A percentile compares a stretch with the other conserved stretches of the same genome.
These are phyloP conservation scores for Solea solea DNA, from an alignment of 2,113 vertebrate species.

Conservation along the genomic window DNA sequence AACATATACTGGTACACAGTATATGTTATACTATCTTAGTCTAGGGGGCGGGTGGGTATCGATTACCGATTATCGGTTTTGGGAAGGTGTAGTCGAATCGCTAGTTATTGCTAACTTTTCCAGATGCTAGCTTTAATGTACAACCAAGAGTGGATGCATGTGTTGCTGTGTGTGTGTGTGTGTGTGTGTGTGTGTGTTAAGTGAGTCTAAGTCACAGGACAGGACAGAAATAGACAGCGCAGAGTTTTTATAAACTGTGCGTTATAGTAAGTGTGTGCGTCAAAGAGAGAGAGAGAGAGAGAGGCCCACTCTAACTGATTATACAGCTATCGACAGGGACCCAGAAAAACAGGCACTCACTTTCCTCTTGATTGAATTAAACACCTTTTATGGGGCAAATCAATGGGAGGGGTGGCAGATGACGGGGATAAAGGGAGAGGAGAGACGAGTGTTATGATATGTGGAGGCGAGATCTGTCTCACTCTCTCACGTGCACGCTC, in stretches of 20 bases:
- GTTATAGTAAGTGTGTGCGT: slow-evolving; percentile 23
- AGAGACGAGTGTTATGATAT: slow-evolving; percentile 85
- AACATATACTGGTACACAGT: no score
- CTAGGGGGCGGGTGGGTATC: no score
- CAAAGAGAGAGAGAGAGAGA: slow-evolving; percentile 15
- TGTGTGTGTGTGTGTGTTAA: neutral
- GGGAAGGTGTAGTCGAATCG: no score
- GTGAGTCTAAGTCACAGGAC: neutral
- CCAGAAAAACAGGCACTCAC: slow-evolving; percentile 95
- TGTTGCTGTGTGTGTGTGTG: slow-evolving; percentile 1
- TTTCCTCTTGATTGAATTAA: slow-evolving; percentile 98
- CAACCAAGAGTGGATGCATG: no score
- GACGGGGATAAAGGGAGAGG: slow-evolving; percentile 77
- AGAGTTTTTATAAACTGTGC: slow-evolving; percentile 48
- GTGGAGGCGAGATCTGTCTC: slow-evolving; percentile 89
- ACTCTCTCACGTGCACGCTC: slow-evolving; percentile 37
- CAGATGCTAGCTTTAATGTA: no score
- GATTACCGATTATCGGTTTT: no score
- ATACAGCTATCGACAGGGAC: slow-evolving; percentile 94
- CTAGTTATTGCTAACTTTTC: no score
- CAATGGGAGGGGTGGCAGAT: slow-evolving; percentile 80
- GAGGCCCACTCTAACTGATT: slow-evolving; percentile 90
- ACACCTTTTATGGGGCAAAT: slow-evolving; percentile 96
- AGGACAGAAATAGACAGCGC: slow-evolving; percentile 36
- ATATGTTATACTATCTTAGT: no score